phyloP scores from a whole-genome alignment of 2,797 vertebrate species.

The Microctenopoma stevenorrisi region DNA sequence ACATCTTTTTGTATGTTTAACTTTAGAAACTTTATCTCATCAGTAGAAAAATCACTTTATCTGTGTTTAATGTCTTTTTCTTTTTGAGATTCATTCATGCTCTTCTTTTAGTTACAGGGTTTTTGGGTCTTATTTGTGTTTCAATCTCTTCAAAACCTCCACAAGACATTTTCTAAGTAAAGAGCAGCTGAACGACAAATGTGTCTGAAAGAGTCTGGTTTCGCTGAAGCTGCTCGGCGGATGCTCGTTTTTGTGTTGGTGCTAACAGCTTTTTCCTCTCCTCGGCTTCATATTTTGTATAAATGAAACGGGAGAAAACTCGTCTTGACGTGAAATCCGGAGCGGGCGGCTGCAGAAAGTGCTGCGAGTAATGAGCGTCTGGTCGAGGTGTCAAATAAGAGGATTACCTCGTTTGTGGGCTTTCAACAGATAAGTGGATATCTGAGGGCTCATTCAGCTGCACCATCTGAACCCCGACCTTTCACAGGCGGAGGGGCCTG shows the following conservation, averaged over 20 bases:
- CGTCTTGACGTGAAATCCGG: conserved; percentile 51
- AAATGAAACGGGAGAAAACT: conserved; percentile 52
- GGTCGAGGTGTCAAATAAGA: conserved; percentile 63
- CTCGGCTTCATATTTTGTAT: conserved; percentile 51
- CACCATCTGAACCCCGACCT: conserved; percentile 61
- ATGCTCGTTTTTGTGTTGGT: conserved; percentile 3
- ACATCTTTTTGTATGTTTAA: no score
- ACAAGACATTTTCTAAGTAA: neutral
- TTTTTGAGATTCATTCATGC: no score
- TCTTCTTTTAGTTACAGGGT: no score
- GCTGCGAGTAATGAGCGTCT: conserved; percentile 64
- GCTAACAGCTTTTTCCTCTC: conserved; percentile 3
- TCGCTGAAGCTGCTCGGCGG: neutral
- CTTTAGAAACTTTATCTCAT: no score
- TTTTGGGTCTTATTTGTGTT: neutral
- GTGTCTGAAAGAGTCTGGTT: neutral
- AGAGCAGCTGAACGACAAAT: neutral
- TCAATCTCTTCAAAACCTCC: neutral
- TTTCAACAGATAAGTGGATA: conserved; percentile 70
- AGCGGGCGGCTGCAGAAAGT: conserved; percentile 33
- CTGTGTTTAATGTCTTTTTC: no score
- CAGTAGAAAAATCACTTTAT: no score
- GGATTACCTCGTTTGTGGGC: conserved; percentile 68
- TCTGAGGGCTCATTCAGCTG: conserved; percentile 46
- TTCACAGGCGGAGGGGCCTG: conserved; percentile 47